Evolutionary conservation across 2,797 vertebrate genomes (phyloP).

Genomic region (Tarsius wallacei): DNA sequence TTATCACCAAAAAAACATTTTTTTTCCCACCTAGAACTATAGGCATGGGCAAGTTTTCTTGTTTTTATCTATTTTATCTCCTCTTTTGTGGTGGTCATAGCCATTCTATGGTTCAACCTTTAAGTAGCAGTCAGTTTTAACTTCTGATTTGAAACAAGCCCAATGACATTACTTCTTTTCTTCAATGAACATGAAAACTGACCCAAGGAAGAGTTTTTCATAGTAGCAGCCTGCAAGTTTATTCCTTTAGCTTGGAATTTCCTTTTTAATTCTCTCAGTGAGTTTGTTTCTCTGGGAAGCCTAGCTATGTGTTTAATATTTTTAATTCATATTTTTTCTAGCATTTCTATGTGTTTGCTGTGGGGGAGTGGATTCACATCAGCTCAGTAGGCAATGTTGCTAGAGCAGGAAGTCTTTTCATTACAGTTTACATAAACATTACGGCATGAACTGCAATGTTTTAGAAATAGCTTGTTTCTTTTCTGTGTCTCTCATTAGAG

Average conservation of each 20-base stretch:
- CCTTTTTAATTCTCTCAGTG: background rate
- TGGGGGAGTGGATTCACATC: background rate
- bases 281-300: background rate
- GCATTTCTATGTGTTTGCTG: background rate
- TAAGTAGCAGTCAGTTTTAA: background rate
- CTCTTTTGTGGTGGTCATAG: background rate
- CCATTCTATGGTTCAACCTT: background rate
- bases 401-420: background rate
- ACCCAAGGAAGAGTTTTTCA: background rate
- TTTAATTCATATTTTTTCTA: background rate
- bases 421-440: background rate
- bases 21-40: background rate
- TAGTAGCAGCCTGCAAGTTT: background rate
- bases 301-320: background rate
- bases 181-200: background rate
- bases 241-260: background rate
- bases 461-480: background rate
- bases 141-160: background rate
- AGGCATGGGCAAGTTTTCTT: background rate
- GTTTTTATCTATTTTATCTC: constrained; percentile 32
- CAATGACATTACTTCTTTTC: background rate
- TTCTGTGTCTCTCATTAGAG: background rate
- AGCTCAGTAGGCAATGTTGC: background rate
- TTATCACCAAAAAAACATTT: background rate
- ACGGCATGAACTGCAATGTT: background rate